Evolutionary conservation across 1,140 invertebrate genomes (phyloP).

Genomic region (Hesperophylax magnus): DNA sequence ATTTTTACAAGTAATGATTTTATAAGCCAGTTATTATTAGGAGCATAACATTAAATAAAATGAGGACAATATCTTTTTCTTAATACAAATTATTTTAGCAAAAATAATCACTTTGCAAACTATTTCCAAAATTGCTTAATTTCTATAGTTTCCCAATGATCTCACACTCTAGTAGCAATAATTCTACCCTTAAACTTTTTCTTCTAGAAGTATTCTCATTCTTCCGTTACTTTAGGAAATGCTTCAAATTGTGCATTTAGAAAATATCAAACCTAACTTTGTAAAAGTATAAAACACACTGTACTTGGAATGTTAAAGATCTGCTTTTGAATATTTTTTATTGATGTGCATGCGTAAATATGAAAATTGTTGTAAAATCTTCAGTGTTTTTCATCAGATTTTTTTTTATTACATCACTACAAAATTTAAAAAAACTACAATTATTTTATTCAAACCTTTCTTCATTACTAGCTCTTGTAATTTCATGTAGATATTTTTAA

Average conservation of each 20-base stretch:
- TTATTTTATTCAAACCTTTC: background rate
- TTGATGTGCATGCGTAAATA: background rate
- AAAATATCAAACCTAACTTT: background rate
- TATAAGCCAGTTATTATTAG: too few species aligned
- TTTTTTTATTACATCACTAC: constrained; percentile 4
- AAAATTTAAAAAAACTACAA: background rate
- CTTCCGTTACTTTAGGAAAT: background rate
- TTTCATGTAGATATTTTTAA: constrained; percentile 32
- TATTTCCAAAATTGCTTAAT: too few species aligned
- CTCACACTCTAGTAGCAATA: too few species aligned
- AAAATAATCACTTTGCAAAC: too few species aligned
- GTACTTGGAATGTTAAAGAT: background rate
- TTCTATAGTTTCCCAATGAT: too few species aligned
- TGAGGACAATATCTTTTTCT: too few species aligned
- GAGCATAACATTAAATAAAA: too few species aligned
- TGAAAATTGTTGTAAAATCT: constrained; percentile 11
- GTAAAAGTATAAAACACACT: background rate
- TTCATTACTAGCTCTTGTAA: background rate
- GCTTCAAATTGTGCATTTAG: background rate
- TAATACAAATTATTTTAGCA: too few species aligned
- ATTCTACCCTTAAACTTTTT: too few species aligned
- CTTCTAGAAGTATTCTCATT: background rate
- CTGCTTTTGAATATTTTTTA: background rate
- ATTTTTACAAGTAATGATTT: too few species aligned
- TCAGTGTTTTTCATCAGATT: background rate